Percentiles rank a stretch among this genome's conserved stretches.
phyloP scores from a whole-genome alignment of 2,797 vertebrate species.

The Anniella stebbinsi region DNA sequence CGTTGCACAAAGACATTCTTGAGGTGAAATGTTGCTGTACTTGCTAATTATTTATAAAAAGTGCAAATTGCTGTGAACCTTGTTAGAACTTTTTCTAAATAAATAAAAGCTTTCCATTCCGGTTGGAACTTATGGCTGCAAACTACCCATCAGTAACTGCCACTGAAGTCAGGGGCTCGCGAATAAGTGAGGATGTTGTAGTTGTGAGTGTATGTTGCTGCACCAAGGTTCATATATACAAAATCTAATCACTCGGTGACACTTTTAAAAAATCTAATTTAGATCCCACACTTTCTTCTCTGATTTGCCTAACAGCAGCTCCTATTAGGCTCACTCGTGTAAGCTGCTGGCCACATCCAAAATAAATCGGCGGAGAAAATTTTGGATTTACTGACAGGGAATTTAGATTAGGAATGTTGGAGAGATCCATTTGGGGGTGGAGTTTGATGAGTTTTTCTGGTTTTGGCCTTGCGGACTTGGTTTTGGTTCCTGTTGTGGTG shows the following conservation, averaged over 20 bases:
- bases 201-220: neutral
- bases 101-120: neutral
- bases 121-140: neutral
- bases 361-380: no score
- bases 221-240: neutral
- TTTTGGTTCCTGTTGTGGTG: no score
- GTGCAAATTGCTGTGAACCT: constrained; percentile 10
- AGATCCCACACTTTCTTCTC: neutral
- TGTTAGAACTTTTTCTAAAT: constrained; percentile 5
- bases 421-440: no score
- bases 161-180: neutral
- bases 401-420: no score
- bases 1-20: neutral
- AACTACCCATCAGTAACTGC: neutral
- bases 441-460: no score
- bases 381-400: no score
- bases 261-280: neutral
- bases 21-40: neutral
- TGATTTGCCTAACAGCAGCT: neutral
- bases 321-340: neutral
- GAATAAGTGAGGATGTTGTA: neutral
- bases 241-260: neutral
- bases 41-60: neutral
- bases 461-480: no score
- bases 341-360: neutral